Conservation (phyloP, 2,113 vertebrate genomes). For the Gymnarchus niloticus region DNA sequence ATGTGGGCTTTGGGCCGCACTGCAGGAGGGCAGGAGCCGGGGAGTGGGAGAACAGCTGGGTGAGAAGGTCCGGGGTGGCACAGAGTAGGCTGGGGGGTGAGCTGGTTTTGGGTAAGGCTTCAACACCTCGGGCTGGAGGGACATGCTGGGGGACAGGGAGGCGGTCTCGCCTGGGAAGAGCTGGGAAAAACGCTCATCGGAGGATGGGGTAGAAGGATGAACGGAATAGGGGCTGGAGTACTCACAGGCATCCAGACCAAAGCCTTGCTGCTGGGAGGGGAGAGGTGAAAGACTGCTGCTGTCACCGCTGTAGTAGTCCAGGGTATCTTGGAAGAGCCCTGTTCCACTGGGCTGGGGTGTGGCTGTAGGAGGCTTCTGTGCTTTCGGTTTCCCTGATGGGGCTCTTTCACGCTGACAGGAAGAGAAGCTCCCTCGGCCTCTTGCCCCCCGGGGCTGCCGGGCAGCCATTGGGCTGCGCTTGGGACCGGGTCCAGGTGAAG, state of each 20-base stretch:
- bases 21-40: constrained; percentile 75
- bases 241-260: constrained; percentile 87
- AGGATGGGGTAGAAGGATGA: constrained; percentile 89
- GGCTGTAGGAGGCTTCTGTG: constrained; percentile 57
- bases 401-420: constrained; percentile 83
- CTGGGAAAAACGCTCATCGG: constrained; percentile 84
- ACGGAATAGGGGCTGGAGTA: constrained; percentile 92
- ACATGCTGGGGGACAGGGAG: constrained; percentile 77
- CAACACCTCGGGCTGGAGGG: constrained; percentile 68
- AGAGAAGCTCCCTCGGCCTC: constrained; percentile 69
- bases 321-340: constrained; percentile 84
- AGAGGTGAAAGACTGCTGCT: constrained; percentile 92
- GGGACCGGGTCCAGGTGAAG: constrained; percentile 69
- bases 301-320: constrained; percentile 96
- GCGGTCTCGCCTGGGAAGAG: constrained; percentile 86
- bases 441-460: constrained; percentile 74
- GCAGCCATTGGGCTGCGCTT: constrained; percentile 79
- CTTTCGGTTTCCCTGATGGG: constrained; percentile 66
- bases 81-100: constrained; percentile 67
- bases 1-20: constrained; percentile 79
- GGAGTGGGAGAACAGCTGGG: constrained; percentile 87
- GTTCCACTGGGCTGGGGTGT: constrained; percentile 70
- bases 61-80: constrained; percentile 77
- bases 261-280: constrained; percentile 80
- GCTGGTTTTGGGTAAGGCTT: constrained; percentile 77